Evolutionary conservation across 2,797 vertebrate genomes (phyloP), one percentile per base, ranked within the genome.

Genomic region (Morus bassanus): DNA sequence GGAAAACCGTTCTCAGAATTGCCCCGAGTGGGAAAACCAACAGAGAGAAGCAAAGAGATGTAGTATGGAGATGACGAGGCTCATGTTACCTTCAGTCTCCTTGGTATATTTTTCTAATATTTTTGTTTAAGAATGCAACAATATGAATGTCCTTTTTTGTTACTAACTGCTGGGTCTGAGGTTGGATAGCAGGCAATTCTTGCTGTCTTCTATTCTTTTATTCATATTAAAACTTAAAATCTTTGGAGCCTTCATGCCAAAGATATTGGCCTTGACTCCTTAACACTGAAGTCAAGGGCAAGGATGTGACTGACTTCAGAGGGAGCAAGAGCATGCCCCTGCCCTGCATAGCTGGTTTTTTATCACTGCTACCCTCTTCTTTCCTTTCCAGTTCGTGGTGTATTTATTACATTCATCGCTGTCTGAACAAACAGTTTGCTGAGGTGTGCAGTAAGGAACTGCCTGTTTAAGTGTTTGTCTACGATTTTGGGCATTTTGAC

Each of bases 111-210:
- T 59, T 84, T 41, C 37, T 43, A 43, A 53, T 86, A 54, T 19
- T 69, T 93, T 18, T 50, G 25, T 54, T 94, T 73, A 41, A 59
- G 88, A 91, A 63, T 68, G 25, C 64, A 84, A 63, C 45, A 60
- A 24, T 64, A 48, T 35, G 31, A 85, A 78, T 74, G 37, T 85
- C 28, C 11, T 88, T 37, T 89, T 83, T 46, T 63, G 43, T 89
- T 84, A 59, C 33, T 69, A 67, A 68, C 53, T 94, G 45, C 88
- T 87, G 75, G 31, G 22, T 87, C 53, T 91, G 83, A 91, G 50
- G 27, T 46, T 92, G 33, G 28, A 51, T 91, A 95, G 53, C 70
- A 72, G 54, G 22, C 46, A 72, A 6, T 94, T 93, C 35, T 61
- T 95, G 46, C 60, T 87, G 59, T 77, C 50, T 68, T 63, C 23